Evolutionary conservation across 2,113 vertebrate genomes (phyloP).

Genomic region (Numenius arquata): DNA sequence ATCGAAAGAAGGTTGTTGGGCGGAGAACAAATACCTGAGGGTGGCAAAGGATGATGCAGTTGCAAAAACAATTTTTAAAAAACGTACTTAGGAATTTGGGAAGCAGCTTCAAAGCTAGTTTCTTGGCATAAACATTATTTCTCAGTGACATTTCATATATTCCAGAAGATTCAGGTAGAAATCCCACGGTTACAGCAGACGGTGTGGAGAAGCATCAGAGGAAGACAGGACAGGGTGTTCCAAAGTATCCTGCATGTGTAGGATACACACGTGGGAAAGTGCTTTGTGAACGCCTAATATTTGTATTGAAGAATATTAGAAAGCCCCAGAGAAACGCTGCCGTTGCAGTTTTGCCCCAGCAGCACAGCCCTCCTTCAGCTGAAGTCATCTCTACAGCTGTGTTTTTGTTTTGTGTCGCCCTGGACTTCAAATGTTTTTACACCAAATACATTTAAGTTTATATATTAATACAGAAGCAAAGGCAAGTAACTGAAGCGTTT

Average conservation of each 20-base stretch:
- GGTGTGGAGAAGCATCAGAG: not conserved
- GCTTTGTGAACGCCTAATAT: rapidly evolving
- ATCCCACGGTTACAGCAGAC: not conserved
- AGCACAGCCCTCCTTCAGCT: not conserved
- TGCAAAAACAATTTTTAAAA: not conserved
- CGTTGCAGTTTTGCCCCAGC: not conserved
- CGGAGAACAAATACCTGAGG: not conserved
- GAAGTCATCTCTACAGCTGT: not conserved
- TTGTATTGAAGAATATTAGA: not conserved
- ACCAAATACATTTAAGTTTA: rapidly evolving
- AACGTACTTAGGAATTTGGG: not conserved
- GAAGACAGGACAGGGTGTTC: not conserved
- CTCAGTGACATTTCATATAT: rapidly evolving
- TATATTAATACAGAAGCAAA: not conserved
- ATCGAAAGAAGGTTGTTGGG: not conserved
- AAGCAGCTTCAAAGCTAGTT: not conserved
- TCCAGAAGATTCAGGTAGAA: not conserved
- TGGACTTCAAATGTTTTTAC: not conserved
- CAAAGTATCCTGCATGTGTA: not conserved
- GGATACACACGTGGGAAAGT: not conserved
- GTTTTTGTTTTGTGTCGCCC: not conserved
- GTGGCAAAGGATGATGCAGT: not conserved
- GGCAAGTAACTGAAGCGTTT: conserved; percentile 26
- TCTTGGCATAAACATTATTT: not conserved
- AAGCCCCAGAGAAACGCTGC: not conserved